phyloP scores from a whole-genome alignment of 1,140 invertebrate species.

The Sarcophaga peregrina region DNA sequence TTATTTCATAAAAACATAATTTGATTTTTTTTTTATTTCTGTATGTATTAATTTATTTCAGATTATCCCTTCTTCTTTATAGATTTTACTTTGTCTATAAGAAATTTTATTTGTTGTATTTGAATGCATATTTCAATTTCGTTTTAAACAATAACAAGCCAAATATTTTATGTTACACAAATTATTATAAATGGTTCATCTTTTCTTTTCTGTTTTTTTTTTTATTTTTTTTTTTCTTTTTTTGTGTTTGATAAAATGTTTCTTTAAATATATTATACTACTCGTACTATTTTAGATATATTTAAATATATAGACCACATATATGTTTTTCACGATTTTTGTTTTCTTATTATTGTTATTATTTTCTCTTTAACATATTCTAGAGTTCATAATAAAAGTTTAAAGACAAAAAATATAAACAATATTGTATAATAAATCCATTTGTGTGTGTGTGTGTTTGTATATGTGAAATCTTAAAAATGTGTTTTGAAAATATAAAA shows the following conservation, averaged over 20 bases:
- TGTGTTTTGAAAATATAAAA: too few species aligned
- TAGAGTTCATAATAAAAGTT: too few species aligned
- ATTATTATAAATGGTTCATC: background rate
- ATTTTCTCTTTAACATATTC: too few species aligned
- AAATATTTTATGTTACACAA: background rate
- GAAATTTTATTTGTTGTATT: background rate
- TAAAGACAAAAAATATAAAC: too few species aligned
- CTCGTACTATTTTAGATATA: too few species aligned
- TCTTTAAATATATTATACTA: background rate
- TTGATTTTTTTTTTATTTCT: background rate
- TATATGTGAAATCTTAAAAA: too few species aligned
- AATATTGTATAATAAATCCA: too few species aligned
- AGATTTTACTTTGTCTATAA: background rate
- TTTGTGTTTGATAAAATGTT: background rate
- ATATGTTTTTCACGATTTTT: too few species aligned
- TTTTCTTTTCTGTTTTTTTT: background rate
- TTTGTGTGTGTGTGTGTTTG: too few species aligned
- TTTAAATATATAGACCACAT: too few species aligned
- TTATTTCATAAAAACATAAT: background rate
- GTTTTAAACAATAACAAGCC: constrained; percentile 14
- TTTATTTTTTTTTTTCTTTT: background rate
- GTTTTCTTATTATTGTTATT: too few species aligned
- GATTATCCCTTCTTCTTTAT: background rate
- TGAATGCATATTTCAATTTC: background rate
- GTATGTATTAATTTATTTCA: background rate